These are phyloP conservation scores for Nesogale talazaci DNA, from an alignment of 2,113 vertebrate genomes.

Conservation along the genomic window DNA sequence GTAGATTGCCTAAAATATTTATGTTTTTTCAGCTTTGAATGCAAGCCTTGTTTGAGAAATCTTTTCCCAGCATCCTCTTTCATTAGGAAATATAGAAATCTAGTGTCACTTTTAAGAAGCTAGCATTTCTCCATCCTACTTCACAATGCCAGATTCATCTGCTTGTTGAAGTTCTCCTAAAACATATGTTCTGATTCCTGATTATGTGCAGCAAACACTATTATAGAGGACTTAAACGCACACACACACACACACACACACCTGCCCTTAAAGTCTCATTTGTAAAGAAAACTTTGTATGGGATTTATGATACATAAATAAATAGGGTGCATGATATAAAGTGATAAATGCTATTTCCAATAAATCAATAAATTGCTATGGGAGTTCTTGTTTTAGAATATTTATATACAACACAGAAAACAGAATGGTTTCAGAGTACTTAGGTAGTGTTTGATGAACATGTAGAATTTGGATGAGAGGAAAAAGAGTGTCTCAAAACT, in stretches of 20 bases:
- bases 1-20: not conserved
- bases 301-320: slow-evolving; percentile 42
- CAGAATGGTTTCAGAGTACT: slow-evolving; percentile 7
- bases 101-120: not conserved
- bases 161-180: not conserved
- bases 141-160: slow-evolving; percentile 13
- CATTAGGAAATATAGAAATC: not conserved
- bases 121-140: not conserved
- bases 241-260: not conserved
- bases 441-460: not conserved
- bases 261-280: not conserved
- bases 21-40: not conserved
- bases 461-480: not conserved
- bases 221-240: not conserved
- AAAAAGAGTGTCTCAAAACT: slow-evolving; percentile 1
- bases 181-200: slow-evolving; percentile 19
- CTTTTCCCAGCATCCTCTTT: not conserved
- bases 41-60: not conserved
- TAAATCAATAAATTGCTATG: slow-evolving; percentile 41
- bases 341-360: slow-evolving; percentile 1
- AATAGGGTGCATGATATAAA: slow-evolving; percentile 33
- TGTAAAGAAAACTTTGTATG: not conserved
- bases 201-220: not conserved
- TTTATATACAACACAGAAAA: not conserved
- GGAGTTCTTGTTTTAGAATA: not conserved